These are phyloP conservation scores for Trichonephila clavata DNA, from an alignment of 1,140 invertebrate genomes.

Conservation along the genomic window DNA sequence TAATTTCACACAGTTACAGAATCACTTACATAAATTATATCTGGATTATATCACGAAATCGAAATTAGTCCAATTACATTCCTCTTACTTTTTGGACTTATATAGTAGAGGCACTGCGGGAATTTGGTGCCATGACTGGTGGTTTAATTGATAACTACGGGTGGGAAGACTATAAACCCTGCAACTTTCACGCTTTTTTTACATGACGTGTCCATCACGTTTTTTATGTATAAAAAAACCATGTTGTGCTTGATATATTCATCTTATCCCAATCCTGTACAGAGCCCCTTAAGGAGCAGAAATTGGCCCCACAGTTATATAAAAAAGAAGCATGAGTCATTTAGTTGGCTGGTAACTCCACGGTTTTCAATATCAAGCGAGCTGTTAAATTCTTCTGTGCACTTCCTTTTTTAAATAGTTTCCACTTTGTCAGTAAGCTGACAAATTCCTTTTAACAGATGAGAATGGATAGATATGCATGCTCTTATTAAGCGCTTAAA, in stretches of 20 bases:
- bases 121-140: background rate
- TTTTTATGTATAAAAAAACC: too few species aligned
- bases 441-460: background rate
- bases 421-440: background rate
- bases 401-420: background rate
- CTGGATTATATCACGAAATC: background rate
- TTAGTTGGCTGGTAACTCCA: background rate
- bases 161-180: background rate
- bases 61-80: background rate
- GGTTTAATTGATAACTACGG: background rate
- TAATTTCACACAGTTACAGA: background rate
- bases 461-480: background rate
- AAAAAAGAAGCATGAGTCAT: background rate
- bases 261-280: background rate
- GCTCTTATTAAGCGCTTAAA: background rate
- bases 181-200: constrained; percentile 14
- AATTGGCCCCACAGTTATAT: background rate
- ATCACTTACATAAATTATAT: background rate
- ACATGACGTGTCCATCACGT: constrained; percentile 7
- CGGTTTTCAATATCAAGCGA: background rate
- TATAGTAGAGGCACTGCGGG: background rate
- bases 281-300: background rate
- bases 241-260: background rate
- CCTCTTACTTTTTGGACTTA: background rate
- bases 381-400: too few species aligned